Conservation (phyloP, 2,888 invertebrate species). For the Ormyrus labotus region DNA sequence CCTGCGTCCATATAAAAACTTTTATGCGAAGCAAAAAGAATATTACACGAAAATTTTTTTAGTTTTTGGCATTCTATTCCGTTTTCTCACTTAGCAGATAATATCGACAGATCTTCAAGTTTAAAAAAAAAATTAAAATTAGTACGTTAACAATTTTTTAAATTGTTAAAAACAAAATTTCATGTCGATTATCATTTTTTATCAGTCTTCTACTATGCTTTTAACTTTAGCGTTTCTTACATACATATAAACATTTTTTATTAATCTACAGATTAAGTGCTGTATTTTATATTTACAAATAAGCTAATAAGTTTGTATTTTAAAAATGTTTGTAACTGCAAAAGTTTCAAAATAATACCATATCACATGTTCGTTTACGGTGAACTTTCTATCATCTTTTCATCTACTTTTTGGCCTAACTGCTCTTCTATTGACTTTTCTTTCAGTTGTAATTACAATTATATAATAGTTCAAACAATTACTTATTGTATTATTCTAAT, state of each 20-base stretch:
- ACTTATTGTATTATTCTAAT: constrained; percentile 5
- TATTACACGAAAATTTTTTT: too few relatives aligned
- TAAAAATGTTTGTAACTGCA: constrained; percentile 19
- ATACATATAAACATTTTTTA: constrained; percentile 26
- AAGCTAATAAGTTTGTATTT: constrained; percentile 11
- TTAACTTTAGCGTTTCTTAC: constrained; percentile 21
- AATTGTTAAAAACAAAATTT: neutral
- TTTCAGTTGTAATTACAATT: constrained; percentile 13
- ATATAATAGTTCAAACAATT: neutral
- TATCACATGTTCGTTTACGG: constrained; percentile 7
- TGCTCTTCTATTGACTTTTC: neutral
- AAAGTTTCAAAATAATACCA: neutral
- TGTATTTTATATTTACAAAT: constrained; percentile 30
- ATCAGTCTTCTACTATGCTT: constrained; percentile 50
- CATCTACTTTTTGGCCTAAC: neutral
- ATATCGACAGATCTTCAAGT: too few relatives aligned
- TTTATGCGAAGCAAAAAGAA: too few relatives aligned
- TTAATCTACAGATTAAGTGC: constrained; percentile 29
- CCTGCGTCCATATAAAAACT: too few relatives aligned
- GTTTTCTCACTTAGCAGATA: too few relatives aligned
- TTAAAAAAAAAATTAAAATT: too few relatives aligned
- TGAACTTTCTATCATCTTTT: constrained; percentile 13
- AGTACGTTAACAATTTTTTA: too few relatives aligned
- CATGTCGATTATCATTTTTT: constrained; percentile 40
- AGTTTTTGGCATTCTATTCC: too few relatives aligned